A percentile compares a stretch with the other conserved stretches of the same genome.
Evolutionary conservation across 2,797 vertebrate species (phyloP).

Genomic region (Lacerta bilineata): DNA sequence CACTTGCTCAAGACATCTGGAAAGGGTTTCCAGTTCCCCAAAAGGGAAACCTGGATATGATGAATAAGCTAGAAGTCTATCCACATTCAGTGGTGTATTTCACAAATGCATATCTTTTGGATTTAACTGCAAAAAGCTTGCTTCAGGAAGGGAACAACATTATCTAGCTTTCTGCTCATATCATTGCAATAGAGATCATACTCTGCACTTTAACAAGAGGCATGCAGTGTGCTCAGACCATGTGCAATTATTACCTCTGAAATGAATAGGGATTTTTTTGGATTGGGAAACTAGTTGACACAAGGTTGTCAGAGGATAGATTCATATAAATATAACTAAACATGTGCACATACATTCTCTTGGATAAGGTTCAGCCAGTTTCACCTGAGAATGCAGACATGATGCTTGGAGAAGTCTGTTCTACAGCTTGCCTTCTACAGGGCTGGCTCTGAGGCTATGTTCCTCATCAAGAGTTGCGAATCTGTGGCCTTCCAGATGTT

Average conservation of each 20-base stretch:
- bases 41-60: background rate
- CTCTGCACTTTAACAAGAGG: background rate
- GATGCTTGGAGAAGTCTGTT: background rate
- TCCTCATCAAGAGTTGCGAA: no score
- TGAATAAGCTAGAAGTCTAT: background rate
- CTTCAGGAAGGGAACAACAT: background rate
- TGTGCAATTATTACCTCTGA: background rate
- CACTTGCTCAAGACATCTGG: constrained; percentile 11
- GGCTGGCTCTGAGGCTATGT: no score
- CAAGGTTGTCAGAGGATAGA: constrained; percentile 21
- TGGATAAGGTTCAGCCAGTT: constrained; percentile 21
- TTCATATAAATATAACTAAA: background rate
- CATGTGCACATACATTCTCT: background rate
- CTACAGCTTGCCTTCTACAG: background rate
- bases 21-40: background rate
- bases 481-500: no score
- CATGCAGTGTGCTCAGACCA: background rate
- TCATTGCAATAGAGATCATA: background rate
- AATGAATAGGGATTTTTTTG: constrained; percentile 16
- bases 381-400: background rate
- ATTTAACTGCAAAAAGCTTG: background rate
- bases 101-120: no score
- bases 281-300: constrained; percentile 38
- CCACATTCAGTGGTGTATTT: background rate
- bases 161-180: background rate